These are phyloP conservation scores for Holothuria glaberrima DNA, from an alignment of 35 echinoderm and acorn worm species.

Conservation along the genomic window DNA sequence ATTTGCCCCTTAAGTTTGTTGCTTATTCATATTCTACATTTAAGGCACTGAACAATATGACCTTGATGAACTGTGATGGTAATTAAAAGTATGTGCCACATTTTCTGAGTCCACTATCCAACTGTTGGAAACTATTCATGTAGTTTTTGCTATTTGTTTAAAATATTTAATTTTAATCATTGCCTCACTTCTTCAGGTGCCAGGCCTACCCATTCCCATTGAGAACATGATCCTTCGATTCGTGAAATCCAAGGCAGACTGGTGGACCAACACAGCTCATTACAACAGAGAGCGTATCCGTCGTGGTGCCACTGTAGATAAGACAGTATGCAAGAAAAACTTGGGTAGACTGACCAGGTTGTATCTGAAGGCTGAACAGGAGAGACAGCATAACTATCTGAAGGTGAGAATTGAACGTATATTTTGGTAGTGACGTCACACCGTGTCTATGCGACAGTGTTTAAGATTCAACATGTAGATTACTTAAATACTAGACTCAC, in stretches of 20 bases:
- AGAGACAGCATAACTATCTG: constrained; percentile 99
- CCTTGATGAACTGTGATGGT: too few species aligned
- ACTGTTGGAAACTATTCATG: too few species aligned
- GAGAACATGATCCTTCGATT: constrained; percentile 99
- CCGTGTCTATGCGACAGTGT: too few species aligned
- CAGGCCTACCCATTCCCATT: constrained; percentile 93
- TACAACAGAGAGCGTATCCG: constrained; percentile 99
- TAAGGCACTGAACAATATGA: too few species aligned
- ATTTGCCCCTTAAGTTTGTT: too few species aligned
- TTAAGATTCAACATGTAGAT: too few species aligned
- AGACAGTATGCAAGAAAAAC: constrained; percentile 99
- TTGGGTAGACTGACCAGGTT: constrained; percentile 88
- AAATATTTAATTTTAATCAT: neutral
- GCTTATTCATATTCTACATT: too few species aligned
- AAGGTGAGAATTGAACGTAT: constrained; percentile 63
- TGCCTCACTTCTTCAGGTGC: constrained; percentile 66
- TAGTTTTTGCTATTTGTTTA: too few species aligned
- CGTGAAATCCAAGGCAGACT: constrained; percentile 98
- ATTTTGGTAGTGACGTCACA: too few species aligned
- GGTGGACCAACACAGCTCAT: constrained; percentile 99
- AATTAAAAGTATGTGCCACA: too few species aligned
- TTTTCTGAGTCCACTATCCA: too few species aligned
- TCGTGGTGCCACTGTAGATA: constrained; percentile 96
- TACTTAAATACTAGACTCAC: too few species aligned
- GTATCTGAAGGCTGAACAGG: constrained; percentile 98